phyloP scores from a whole-genome alignment of 2,113 vertebrate genomes.

The Nansenia antarctica region DNA sequence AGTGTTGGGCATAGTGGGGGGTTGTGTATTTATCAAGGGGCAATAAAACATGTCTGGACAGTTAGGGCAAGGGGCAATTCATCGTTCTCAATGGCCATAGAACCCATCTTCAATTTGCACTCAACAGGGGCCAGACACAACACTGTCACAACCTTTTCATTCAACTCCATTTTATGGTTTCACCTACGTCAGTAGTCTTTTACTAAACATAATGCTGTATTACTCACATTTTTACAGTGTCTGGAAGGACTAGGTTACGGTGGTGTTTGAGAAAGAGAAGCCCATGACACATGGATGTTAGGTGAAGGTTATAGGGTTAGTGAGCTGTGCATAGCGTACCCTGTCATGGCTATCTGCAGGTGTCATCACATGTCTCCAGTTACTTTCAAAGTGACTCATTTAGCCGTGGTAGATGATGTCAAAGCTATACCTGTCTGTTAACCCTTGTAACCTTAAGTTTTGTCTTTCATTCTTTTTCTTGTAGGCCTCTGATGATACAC shows the following conservation, averaged over 20 bases:
- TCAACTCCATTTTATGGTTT: slow-evolving; percentile 31
- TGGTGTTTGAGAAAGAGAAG: not conserved
- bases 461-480: slow-evolving; percentile 30
- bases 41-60: slow-evolving; percentile 53
- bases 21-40: slow-evolving; percentile 48
- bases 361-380: not conserved
- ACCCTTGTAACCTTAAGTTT: not conserved
- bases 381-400: not conserved
- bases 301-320: not conserved
- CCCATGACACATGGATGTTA: not conserved
- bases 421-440: not conserved
- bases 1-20: slow-evolving; percentile 21
- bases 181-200: slow-evolving; percentile 24
- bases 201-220: slow-evolving; percentile 12
- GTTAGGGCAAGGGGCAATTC: slow-evolving; percentile 34
- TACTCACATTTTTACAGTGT: slow-evolving; percentile 24
- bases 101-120: slow-evolving; percentile 9
- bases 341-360: not conserved
- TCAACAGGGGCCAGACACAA: slow-evolving; percentile 35
- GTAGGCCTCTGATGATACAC: slow-evolving; percentile 69
- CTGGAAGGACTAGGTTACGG: slow-evolving; percentile 1
- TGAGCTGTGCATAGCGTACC: not conserved
- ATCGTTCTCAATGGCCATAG: slow-evolving; percentile 21
- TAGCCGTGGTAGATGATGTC: not conserved
- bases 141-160: slow-evolving; percentile 30